These are phyloP conservation scores for Tachycineta bicolor DNA, from an alignment of 2,113 vertebrate species.

Conservation along the genomic window DNA sequence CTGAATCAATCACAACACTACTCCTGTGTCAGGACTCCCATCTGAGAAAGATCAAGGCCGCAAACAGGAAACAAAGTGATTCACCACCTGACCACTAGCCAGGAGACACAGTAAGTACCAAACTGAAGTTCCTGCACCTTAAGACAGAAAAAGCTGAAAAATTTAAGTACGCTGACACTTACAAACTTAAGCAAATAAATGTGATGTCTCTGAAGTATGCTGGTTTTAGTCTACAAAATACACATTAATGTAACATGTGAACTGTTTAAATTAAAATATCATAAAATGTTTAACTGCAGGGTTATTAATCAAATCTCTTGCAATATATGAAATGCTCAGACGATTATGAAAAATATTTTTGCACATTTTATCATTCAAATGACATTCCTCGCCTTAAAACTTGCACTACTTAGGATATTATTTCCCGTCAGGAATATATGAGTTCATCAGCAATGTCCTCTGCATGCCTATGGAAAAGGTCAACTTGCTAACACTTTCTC, in stretches of 20 bases:
- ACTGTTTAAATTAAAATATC: not conserved
- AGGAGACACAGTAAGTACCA: constrained; percentile 11
- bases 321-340: not conserved
- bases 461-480: not conserved
- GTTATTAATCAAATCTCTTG: constrained; percentile 26
- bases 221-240: not conserved
- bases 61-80: constrained; percentile 31
- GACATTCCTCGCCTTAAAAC: not conserved
- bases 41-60: constrained; percentile 44
- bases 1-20: constrained; percentile 20
- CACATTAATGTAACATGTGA: not conserved
- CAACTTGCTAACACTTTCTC: not conserved
- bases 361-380: not conserved
- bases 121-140: not conserved
- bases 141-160: constrained; percentile 6
- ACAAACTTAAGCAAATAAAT: constrained; percentile 15
- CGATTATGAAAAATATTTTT: not conserved
- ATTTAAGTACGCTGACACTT: not conserved
- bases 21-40: constrained; percentile 5
- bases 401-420: not conserved
- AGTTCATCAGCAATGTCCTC: not conserved
- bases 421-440: not conserved
- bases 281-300: not conserved
- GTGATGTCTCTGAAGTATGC: not conserved
- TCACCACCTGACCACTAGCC: not conserved